Evolutionary conservation across 2,113 vertebrate genomes (phyloP), one percentile per base, ranked within the genome.

Genomic region (Microcebus griseorufus): DNA sequence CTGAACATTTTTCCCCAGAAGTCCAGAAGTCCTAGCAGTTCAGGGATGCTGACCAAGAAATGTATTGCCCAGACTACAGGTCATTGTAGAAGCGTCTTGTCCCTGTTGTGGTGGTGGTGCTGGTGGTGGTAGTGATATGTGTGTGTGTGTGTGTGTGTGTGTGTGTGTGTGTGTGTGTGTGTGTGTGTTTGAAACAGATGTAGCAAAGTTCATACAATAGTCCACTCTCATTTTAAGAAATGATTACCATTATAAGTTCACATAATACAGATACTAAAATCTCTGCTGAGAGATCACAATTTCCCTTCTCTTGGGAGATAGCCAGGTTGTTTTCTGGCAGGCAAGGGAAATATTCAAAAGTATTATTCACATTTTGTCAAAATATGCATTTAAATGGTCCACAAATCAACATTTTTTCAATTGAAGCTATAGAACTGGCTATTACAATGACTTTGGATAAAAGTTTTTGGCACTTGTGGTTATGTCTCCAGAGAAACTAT

Each of bases 351-450:
- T 80, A 72, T 48, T 70, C 18, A 83, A 91, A 75, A 79, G 4
- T 78, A 64, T 42, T 62, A 62, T 60, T 94, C 62, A 10, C 72
- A 22, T 53, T 92, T 95, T 94, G 85, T 86, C 23, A 69, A 93
- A 85, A 85, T 1, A 23, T 67, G 16, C 51, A 84, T 88, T 88
- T 78, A 76, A 88, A 34, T 83, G 42, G 34, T 29, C 42, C n/a
- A 65, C 45, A 73, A 72, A 84, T 75, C 45, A 73, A 90, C 27
- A 67, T 16, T 90, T 81, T 81, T 62, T 78, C 39, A 17, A 6
- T 14, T 62, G 42, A 92, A 83, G 42, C 17, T 51, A 34, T 37
- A 76, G 25, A 75, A 60, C 2, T 78, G 14, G 32, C 60, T 93
- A 17, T 39, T 23, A 62, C 6, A 6, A 39, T 86, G n/a, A 85